phyloP scores from a whole-genome alignment of 2,797 vertebrate genomes.

The Hemitrygon akajei region DNA sequence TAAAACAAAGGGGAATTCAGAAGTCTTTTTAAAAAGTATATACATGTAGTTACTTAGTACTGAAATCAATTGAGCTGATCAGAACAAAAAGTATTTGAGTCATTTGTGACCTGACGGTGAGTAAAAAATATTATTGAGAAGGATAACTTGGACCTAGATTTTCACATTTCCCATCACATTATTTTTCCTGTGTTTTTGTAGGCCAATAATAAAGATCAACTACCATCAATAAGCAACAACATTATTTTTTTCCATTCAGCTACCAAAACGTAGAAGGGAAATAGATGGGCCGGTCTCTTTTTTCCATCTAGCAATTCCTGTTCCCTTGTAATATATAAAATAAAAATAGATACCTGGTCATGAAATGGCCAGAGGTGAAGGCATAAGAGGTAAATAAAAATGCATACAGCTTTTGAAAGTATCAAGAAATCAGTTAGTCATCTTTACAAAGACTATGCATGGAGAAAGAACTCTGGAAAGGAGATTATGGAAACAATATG shows the following conservation, averaged over 20 bases:
- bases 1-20: not conserved
- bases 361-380: not conserved
- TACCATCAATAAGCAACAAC: not conserved
- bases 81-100: not conserved
- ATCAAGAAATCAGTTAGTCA: not conserved
- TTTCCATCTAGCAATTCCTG: not conserved
- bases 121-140: not conserved
- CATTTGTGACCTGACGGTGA: not conserved
- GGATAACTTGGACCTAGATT: not conserved
- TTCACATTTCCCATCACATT: not conserved
- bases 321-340: not conserved
- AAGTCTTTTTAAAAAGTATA: not conserved
- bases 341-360: not conserved
- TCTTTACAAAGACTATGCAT: not conserved
- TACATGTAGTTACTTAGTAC: not conserved
- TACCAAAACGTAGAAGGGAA: not conserved
- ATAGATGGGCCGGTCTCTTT: not conserved
- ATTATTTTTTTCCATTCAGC: not conserved
- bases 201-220: not conserved
- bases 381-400: not conserved
- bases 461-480: not conserved
- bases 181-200: not conserved
- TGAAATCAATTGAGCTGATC: not conserved
- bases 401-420: not conserved
- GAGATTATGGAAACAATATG: not conserved